Evolutionary conservation across 1,140 invertebrate genomes (phyloP), one percentile per base, ranked within the genome.

Genomic region (Zaprionus kolodkinae): DNA sequence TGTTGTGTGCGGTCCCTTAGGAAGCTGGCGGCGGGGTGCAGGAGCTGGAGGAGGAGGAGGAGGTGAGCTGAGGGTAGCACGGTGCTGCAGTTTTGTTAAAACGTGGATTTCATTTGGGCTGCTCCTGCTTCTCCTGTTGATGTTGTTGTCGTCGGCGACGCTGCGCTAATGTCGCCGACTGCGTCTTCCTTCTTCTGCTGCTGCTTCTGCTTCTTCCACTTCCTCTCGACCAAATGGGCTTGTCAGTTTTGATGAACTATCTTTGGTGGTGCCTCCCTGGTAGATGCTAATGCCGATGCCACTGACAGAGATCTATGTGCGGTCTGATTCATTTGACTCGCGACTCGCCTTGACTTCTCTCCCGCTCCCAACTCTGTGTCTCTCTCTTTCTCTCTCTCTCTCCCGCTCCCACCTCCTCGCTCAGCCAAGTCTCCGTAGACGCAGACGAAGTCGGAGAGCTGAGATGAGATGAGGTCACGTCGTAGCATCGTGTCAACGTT

Each of bases 171-270:
- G 50, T 25, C 25, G 50, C 10, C 10, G 38, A 13, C 38, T 59
- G 17, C 12, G 35, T 60, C 36, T 43, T 43, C 21, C 38, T 11
- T 4, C 12, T 38, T 13, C 15, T 12, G 6, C 66, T 38, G 62
- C 40, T 35, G 43, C 63, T 61, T 12, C 64, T 36, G 48, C 78
- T 76, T 43, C 66, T 17, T 11, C 59, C 17, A 38, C 35, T 45
- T 48, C 25, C 43, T 17, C 73, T 63, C 63, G 72, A 64, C 77
- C 69, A 38, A 87, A 85, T 85, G 82, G 84, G 84, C 77, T 87
- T 88, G 84, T 88, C 84, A 88, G 80, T 88, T 84, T 89, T 88
- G 84, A 88, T 88, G 81, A 89, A 88, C 84, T 89, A 89, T 87
- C 76, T 75, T 71, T 79, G 81, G 66, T 76, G 76, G 38, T 54